Base-by-base conservation (phyloP, 1,140 invertebrate genomes). In the Drosophila pruinosa region DNA sequence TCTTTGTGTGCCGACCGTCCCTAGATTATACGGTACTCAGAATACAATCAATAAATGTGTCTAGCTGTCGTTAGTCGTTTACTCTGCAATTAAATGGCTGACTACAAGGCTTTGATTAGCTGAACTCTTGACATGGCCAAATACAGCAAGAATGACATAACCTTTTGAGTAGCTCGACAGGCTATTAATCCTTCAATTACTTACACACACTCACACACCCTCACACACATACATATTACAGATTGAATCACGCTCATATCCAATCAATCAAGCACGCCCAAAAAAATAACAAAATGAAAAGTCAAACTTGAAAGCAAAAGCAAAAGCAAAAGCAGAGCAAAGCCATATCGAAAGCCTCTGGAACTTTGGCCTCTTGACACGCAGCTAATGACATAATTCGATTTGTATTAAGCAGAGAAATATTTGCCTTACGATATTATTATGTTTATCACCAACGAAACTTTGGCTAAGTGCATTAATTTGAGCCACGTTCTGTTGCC, bases 321-420 rank as follows among this genome's bases (percentile, higher is more conserved):
- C n/a, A n/a, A n/a, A n/a, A n/a, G n/a, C n/a, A n/a, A n/a, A n/a
- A 28, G 47, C 47, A 22, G 8, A 28, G 12, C 24, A 4, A 12
- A 31, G 21, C 4, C n/a, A n/a, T 36, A 47, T 22, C 7, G 47
- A 38, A 58, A 48, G 43, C 15, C 43, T 12, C 4, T 21, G 17
- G 14, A 69, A 53, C 26, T 61, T 45, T 59, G 57, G 12, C 38
- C 36, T 50, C 14, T 57, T 28, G 59, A 14, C 24, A 59, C 38
- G 47, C 45, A 45, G 7, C 21, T 82, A 61, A 85, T 65, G 63
- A 76, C 75, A 79, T 85, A 76, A 85, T 85, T 80, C 38, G 75
- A 86, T 86, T 86, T 76, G 56, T 50, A 41, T 64, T 64, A 47
- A 12, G 22, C 3, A 26, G 21, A 12, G 47, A 31, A 50, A 31